Conservation (phyloP, 30 jellyfish, hydroid and myxozoan genomes). For the Pelagia noctiluca region DNA sequence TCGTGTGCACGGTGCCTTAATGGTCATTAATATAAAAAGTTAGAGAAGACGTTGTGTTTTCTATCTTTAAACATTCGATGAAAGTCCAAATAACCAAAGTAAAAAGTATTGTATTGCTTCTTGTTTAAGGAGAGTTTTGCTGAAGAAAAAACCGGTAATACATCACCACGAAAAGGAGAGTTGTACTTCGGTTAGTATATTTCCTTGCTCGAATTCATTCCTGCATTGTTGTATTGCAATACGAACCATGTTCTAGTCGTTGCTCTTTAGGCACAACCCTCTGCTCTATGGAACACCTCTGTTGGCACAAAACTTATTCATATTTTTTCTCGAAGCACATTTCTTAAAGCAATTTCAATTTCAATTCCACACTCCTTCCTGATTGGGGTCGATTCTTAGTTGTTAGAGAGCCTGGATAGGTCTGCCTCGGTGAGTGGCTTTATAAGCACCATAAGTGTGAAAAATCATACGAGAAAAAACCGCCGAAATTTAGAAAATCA, state of each 20-base stretch:
- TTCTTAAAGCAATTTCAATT: not conserved
- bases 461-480: too few species aligned
- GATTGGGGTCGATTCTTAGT: not conserved
- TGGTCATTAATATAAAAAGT: not conserved
- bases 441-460: too few species aligned
- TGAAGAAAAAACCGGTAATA: constrained; percentile 4
- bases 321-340: not conserved
- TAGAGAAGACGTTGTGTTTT: not conserved
- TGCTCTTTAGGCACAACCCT: too few species aligned
- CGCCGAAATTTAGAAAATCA: too few species aligned
- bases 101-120: not conserved
- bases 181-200: not conserved
- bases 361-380: not conserved
- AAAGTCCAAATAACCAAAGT: not conserved
- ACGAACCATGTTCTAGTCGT: too few species aligned
- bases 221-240: too few species aligned
- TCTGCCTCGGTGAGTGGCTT: too few species aligned
- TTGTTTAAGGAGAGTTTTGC: not conserved
- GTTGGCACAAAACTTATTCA: not conserved
- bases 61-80: not conserved
- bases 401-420: not conserved
- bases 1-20: not conserved
- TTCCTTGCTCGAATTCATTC: too few species aligned
- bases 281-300: not conserved
- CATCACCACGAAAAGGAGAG: not conserved